Conservation (phyloP, 1,140 invertebrate genomes). For the Cotesia typhae region DNA sequence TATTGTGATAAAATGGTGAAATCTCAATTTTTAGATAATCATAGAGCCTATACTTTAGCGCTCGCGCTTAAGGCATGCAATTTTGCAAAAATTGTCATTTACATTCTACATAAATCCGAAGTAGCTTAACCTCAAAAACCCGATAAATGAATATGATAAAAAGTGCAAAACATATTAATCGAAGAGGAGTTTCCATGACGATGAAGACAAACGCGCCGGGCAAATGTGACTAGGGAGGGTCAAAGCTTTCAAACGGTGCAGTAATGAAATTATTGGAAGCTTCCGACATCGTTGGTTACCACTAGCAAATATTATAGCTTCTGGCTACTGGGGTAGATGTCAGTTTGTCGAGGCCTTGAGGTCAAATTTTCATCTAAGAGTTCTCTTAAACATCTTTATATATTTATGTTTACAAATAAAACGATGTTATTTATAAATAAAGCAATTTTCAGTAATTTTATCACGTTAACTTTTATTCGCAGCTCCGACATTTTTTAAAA, state of each 20-base stretch:
- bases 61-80: too few species aligned
- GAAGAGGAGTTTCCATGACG: neutral
- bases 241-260: slow-evolving; percentile 45
- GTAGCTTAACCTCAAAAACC: too few species aligned
- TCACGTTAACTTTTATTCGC: too few species aligned
- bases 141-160: too few species aligned
- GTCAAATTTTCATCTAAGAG: slow-evolving; percentile 2
- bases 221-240: slow-evolving; percentile 24
- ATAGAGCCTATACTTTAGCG: too few species aligned
- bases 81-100: too few species aligned
- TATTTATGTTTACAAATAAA: neutral
- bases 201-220: neutral
- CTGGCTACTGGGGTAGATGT: slow-evolving; percentile 8
- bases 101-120: too few species aligned
- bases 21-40: too few species aligned
- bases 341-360: slow-evolving; percentile 5
- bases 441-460: too few species aligned
- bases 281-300: slow-evolving; percentile 42
- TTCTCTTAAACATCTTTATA: neutral
- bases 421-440: neutral
- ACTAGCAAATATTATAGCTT: slow-evolving; percentile 9
- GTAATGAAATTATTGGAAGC: slow-evolving; percentile 45
- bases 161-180: too few species aligned
- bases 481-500: too few species aligned
- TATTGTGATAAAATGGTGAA: too few species aligned